Conservation (phyloP, 1,140 invertebrate species). For the Drosophila neocordata region DNA sequence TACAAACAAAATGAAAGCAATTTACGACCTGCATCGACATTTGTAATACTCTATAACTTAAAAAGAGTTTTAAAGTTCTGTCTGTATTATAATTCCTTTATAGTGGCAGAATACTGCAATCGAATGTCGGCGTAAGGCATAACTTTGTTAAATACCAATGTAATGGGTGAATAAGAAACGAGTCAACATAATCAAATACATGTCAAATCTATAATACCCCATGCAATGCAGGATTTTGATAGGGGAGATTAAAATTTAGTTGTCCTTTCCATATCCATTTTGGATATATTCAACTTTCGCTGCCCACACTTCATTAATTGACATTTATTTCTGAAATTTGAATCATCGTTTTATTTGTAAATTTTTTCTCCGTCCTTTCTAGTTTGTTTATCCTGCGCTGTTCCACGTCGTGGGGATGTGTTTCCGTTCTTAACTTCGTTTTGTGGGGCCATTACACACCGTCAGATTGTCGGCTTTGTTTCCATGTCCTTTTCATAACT, state of each 20-base stretch:
- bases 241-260: too few relatives aligned
- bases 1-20: conserved; percentile 32
- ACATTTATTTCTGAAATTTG: conserved; percentile 68
- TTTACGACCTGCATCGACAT: neutral
- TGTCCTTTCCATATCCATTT: conserved; percentile 53
- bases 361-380: conserved; percentile 27
- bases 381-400: conserved; percentile 36
- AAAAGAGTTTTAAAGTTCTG: too few relatives aligned
- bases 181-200: too few relatives aligned
- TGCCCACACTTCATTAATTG: conserved; percentile 20
- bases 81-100: too few relatives aligned
- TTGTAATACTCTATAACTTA: conserved; percentile 27
- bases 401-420: conserved; percentile 55
- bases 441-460: too few relatives aligned
- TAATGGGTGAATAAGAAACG: too few relatives aligned
- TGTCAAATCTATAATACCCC: neutral
- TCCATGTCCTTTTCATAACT: conserved; percentile 58
- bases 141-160: too few relatives aligned
- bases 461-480: conserved; percentile 54
- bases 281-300: conserved; percentile 23
- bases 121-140: too few relatives aligned
- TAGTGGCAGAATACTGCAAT: too few relatives aligned
- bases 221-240: too few relatives aligned
- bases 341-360: conserved; percentile 50
- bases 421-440: conserved; percentile 33